Percentiles rank a stretch among this genome's conserved stretches.
Evolutionary conservation across 2,113 vertebrate species (phyloP).

Genomic region (Phyllostomus discolor): DNA sequence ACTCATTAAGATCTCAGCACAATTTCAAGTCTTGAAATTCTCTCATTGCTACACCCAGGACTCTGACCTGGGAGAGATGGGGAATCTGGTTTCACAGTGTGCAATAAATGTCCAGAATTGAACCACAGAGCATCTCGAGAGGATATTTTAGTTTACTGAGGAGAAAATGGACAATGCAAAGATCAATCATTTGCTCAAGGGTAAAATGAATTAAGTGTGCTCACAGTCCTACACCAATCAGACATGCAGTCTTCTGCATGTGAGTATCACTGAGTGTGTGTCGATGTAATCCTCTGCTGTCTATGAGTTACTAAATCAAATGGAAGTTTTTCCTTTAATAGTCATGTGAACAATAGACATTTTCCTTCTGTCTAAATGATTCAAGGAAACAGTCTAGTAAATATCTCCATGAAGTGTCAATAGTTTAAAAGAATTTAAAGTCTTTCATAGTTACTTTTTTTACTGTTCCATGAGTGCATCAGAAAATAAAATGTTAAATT

Average conservation of each 20-base stretch:
- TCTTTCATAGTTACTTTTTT: not conserved
- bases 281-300: not conserved
- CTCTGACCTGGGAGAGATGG: not conserved
- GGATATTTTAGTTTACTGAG: not conserved
- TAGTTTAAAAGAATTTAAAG: constrained; percentile 47
- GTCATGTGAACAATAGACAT: not conserved
- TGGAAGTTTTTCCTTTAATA: not conserved
- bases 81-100: not conserved
- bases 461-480: constrained; percentile 48
- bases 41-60: not conserved
- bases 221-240: not conserved
- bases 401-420: constrained; percentile 10
- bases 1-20: not conserved
- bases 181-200: not conserved
- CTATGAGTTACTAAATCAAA: not conserved
- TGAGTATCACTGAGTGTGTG: not conserved
- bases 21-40: not conserved
- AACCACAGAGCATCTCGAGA: not conserved
- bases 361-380: not conserved
- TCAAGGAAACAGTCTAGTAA: not conserved
- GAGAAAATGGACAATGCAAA: not conserved
- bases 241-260: not conserved
- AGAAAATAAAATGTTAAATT: constrained; percentile 65
- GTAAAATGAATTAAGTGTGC: not conserved
- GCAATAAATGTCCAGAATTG: not conserved